Evolutionary conservation across 1,140 invertebrate species (phyloP), one percentile per base, ranked within the genome.

Genomic region (Teleogryllus occipitalis): DNA sequence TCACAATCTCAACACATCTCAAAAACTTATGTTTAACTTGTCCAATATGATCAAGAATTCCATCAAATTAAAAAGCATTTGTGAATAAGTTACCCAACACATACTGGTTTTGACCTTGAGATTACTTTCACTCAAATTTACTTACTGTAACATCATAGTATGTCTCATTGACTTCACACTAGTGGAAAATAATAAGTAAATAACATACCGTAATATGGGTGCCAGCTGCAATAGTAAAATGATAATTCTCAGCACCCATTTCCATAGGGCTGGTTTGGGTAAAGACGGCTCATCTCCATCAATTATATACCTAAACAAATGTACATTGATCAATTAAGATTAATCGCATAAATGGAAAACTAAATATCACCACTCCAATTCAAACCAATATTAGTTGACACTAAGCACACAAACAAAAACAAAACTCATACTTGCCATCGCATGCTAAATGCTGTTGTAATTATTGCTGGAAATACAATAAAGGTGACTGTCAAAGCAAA

Each of bases 401-500:
- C 5, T 22, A 22, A 8, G n/a, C 14, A 7, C 7, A 65, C 3
- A 39, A 75, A 39, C 10, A 18, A 15, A 18, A 77, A 77, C 8
- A 5, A 73, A 5, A 73, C 10, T 18, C 46, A 47, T 73, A 83
- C 84, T 85, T 84, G 87, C 87, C 87, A 88, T 84, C 86, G 82
- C 80, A 87, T 83, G 82, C 85, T 87, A 79, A 88, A 84, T 48
- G 86, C 85, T 46, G 85, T 87, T 83, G 86, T 87, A 81, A 85
- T 83, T 47, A 86, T 79, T 8, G 85, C 85, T 79, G 87, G 86
- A 81, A 88, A 80, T 65, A 87, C 82, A 54, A 87, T 81, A 83
- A 88, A 87, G 48, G 86, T 84, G 80, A 87, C 83, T 39, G 87
- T 87, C 76, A 88, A 81, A 39, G 85, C 86, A 82, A 87, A 87